Evolutionary conservation across 2,797 vertebrate genomes (phyloP).

Genomic region (Emydoidea blandingii): DNA sequence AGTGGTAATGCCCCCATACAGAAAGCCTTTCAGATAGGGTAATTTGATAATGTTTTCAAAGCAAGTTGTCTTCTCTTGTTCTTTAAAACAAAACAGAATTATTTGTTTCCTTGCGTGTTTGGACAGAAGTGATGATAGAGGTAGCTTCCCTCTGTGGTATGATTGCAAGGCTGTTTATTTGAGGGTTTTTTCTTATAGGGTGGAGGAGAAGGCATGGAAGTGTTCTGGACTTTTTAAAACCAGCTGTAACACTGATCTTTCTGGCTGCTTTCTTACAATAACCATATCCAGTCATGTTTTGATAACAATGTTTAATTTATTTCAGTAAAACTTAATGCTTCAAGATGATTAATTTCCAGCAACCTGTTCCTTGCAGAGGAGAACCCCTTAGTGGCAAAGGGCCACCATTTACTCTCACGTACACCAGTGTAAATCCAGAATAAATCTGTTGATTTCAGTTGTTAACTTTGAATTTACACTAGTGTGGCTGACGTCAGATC

Average conservation of each 20-base stretch:
- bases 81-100: not conserved
- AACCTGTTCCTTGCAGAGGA: not conserved
- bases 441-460: not conserved
- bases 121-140: not conserved
- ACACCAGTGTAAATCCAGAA: not conserved
- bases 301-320: not conserved
- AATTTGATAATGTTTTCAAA: not conserved
- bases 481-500: not conserved
- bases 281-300: not conserved
- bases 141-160: not conserved
- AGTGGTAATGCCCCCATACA: accelerated
- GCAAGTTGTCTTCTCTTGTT: not conserved
- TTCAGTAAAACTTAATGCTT: not conserved
- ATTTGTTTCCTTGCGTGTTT: not conserved
- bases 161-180: not conserved
- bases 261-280: not conserved
- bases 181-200: not conserved
- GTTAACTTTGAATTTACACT: not conserved
- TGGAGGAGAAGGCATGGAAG: not conserved
- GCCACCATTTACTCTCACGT: not conserved
- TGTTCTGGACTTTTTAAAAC: not conserved
- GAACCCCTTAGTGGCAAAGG: accelerated
- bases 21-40: not conserved
- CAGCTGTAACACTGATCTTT: not conserved
- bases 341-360: not conserved